Conservation (phyloP, 2,888 invertebrate genomes). For the Acrobasis consociella region DNA sequence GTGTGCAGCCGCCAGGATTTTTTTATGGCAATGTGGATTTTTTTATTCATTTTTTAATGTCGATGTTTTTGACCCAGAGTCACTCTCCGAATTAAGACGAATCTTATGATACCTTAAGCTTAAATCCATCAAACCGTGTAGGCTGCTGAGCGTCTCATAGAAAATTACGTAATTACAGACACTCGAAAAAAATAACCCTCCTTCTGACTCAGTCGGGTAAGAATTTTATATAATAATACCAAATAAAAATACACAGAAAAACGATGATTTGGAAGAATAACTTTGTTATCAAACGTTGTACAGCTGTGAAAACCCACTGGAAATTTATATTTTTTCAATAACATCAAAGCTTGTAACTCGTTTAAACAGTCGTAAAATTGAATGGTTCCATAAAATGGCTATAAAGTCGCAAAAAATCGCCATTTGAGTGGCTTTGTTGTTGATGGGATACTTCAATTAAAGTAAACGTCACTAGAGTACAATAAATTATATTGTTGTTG, state of each 20-base stretch:
- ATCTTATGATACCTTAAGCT: no score
- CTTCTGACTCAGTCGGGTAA: no score
- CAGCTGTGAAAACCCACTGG: constrained; percentile 8
- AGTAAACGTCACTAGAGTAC: neutral
- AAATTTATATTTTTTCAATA: constrained; percentile 23
- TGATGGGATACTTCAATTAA: constrained; percentile 5
- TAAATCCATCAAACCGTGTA: no score
- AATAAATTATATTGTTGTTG: no score
- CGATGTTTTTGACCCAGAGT: no score
- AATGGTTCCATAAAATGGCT: constrained; percentile 22
- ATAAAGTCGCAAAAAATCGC: constrained; percentile 21
- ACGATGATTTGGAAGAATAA: neutral
- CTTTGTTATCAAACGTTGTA: constrained; percentile 1
- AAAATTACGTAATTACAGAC: no score
- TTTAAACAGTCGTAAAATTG: constrained; percentile 22
- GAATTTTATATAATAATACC: neutral
- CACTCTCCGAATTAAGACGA: no score
- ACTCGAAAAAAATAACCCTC: no score
- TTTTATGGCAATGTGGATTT: no score
- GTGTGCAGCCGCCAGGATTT: no score
- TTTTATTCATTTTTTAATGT: no score
- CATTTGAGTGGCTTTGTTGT: constrained; percentile 18
- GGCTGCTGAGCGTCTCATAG: no score
- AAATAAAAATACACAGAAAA: neutral
- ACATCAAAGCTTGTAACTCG: constrained; percentile 22